Evolutionary conservation across 2,113 vertebrate species (phyloP).

Genomic region (Oncorhynchus mykiss): DNA sequence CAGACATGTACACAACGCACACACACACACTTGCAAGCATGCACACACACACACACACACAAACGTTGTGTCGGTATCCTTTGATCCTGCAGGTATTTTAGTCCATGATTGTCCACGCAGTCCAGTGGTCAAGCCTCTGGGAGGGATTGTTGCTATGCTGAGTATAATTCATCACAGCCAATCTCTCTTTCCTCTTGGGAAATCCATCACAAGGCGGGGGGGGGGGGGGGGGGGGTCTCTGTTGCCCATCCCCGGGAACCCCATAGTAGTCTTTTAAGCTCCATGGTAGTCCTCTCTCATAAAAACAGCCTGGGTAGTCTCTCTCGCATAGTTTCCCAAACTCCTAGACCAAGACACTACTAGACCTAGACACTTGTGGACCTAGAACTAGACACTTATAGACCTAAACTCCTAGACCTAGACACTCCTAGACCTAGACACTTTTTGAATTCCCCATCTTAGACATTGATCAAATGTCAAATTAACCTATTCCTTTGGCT

Average conservation of each 20-base stretch:
- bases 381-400: no score
- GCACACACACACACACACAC: not conserved
- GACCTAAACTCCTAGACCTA: no score
- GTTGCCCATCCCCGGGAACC: slow-evolving; percentile 1
- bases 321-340: not conserved
- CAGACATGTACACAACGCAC: no score
- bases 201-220: not conserved
- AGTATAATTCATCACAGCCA: slow-evolving; percentile 6
- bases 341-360: not conserved
- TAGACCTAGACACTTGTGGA: no score
- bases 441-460: no score
- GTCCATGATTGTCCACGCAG: slow-evolving; percentile 1
- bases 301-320: slow-evolving; percentile 13
- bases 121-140: not conserved
- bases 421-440: no score
- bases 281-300: slow-evolving; percentile 22
- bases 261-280: slow-evolving; percentile 14
- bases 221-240: not conserved
- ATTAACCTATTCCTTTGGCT: no score
- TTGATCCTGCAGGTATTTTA: slow-evolving; percentile 3
- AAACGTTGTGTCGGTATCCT: not conserved
- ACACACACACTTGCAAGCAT: not conserved
- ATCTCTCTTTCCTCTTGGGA: slow-evolving; percentile 22
- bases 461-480: no score
- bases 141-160: not conserved